Conservation (phyloP, 2,797 vertebrate genomes). For the Intellagama lesueurii region DNA sequence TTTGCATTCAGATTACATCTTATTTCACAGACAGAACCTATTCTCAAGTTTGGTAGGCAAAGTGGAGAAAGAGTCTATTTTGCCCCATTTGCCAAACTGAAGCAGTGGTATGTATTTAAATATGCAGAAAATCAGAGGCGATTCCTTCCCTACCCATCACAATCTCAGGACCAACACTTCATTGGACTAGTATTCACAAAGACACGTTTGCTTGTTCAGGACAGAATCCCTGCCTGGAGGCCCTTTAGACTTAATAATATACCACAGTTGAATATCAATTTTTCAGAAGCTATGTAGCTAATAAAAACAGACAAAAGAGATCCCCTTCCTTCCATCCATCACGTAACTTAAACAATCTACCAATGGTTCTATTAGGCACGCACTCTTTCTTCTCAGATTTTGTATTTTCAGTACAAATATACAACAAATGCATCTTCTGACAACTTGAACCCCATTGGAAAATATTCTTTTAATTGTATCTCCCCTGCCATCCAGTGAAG, state of each 20-base stretch:
- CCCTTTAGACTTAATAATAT: neutral
- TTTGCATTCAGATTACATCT: neutral
- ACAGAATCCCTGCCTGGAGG: neutral
- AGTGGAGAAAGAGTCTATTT: neutral
- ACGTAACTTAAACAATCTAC: neutral
- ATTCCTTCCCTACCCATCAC: neutral
- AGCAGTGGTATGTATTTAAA: neutral
- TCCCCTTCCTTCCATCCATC: neutral
- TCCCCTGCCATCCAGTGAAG: neutral
- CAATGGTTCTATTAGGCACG: neutral
- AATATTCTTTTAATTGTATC: neutral
- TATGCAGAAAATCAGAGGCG: no score
- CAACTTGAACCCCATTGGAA: neutral
- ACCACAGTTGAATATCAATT: neutral
- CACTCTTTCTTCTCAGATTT: neutral
- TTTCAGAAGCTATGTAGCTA: rapidly evolving
- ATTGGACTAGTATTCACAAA: rapidly evolving
- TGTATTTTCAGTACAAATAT: neutral
- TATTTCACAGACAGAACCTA: neutral
- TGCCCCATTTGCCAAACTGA: conserved; percentile 1
- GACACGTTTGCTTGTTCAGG: neutral
- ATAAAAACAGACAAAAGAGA: neutral
- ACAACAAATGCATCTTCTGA: neutral
- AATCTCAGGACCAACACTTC: neutral
- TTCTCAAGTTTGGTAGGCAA: neutral